A percentile compares a stretch with the other conserved stretches of the same genome.
These are phyloP conservation scores for Lepilemur septentrionalis DNA, from an alignment of 2,797 vertebrate species.

Conservation along the genomic window DNA sequence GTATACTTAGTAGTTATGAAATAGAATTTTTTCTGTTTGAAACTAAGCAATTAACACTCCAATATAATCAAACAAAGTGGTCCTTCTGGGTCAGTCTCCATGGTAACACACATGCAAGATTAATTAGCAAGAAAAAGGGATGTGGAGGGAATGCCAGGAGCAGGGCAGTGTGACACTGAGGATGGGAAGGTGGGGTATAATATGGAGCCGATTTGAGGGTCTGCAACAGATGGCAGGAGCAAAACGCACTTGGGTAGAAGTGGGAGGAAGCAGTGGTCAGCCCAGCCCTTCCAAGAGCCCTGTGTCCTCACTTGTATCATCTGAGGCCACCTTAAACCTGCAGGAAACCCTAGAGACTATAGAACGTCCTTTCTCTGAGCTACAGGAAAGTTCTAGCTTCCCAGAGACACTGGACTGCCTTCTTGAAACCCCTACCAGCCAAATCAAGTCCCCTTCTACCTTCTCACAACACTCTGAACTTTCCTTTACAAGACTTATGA, in stretches of 20 bases:
- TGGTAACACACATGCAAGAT: background rate
- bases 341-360: background rate
- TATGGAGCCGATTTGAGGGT: background rate
- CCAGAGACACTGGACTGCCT: background rate
- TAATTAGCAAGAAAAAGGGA: background rate
- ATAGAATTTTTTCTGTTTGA: background rate
- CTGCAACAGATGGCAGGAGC: background rate
- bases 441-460: background rate
- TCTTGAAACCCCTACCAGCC: background rate
- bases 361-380: background rate
- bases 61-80: background rate
- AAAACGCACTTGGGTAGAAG: fast-evolving
- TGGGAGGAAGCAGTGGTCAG: background rate
- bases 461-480: background rate
- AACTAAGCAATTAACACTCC: background rate
- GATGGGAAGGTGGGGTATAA: background rate
- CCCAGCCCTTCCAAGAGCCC: background rate
- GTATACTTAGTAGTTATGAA: background rate
- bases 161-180: background rate
- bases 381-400: background rate
- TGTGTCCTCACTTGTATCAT: background rate
- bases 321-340: background rate
- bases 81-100: background rate
- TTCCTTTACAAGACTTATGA: background rate
- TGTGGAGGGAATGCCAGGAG: too few relatives aligned